Evolutionary conservation across 2,797 vertebrate genomes (phyloP).

Genomic region (Cirrhinus mrigala): DNA sequence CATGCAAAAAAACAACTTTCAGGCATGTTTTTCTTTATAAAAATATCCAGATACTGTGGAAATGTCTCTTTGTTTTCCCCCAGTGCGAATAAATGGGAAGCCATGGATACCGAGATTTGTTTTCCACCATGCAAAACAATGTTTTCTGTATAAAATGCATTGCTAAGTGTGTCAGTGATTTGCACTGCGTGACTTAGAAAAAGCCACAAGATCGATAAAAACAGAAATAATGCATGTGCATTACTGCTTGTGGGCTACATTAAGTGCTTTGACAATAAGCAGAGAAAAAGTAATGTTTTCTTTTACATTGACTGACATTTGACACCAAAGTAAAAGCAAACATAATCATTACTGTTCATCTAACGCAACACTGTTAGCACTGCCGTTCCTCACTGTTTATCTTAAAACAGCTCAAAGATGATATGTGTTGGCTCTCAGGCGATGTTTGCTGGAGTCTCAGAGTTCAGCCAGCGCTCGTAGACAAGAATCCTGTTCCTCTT

Average conservation of each 20-base stretch:
- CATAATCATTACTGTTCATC: background rate
- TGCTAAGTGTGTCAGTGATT: background rate
- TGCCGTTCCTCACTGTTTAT: background rate
- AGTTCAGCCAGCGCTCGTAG: background rate
- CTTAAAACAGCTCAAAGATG: conserved; percentile 7
- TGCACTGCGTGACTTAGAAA: background rate
- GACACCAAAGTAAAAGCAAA: background rate
- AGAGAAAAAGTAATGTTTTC: background rate
- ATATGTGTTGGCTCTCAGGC: background rate
- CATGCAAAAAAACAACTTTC: background rate
- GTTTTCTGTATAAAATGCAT: background rate
- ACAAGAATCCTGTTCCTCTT: conserved; percentile 10
- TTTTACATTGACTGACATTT: background rate
- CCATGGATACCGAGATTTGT: background rate
- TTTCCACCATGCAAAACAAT: background rate
- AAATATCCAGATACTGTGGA: background rate
- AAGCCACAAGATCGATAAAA: background rate
- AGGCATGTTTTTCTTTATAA: background rate
- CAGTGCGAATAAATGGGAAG: background rate
- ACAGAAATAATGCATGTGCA: background rate
- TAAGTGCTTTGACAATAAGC: background rate
- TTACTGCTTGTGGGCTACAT: background rate
- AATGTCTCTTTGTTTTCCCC: background rate
- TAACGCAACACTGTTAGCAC: background rate
- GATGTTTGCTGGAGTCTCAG: conserved; percentile 14